A percentile compares a stretch with the other conserved stretches of the same genome.
Evolutionary conservation across 1,140 invertebrate species (phyloP).

Genomic region (Camponotus floridanus): DNA sequence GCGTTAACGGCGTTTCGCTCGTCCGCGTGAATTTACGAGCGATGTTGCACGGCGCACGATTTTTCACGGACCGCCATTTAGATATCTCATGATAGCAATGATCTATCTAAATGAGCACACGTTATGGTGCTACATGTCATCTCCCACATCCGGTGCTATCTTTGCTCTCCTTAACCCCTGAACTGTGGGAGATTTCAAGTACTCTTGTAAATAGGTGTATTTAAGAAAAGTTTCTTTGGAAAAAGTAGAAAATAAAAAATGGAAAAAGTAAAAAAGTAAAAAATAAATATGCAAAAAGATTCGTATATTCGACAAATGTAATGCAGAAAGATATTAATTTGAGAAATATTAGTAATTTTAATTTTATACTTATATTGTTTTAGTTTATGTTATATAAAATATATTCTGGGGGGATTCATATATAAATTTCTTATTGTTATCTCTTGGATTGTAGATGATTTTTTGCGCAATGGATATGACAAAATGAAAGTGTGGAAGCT

Average conservation of each 20-base stretch:
- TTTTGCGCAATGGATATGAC: too few relatives aligned
- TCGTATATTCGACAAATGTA: too few relatives aligned
- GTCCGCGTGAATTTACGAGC: slow-evolving; percentile 75
- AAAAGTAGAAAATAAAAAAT: not conserved
- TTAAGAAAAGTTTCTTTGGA: not conserved
- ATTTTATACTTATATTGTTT: too few relatives aligned
- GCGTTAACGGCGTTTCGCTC: slow-evolving; percentile 76
- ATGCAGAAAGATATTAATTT: not conserved
- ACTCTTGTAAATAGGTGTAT: not conserved
- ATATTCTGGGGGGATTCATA: too few relatives aligned
- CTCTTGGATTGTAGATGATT: too few relatives aligned
- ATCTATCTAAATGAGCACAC: slow-evolving; percentile 71
- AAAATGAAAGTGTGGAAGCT: too few relatives aligned
- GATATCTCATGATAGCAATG: slow-evolving; percentile 64
- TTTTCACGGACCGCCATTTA: slow-evolving; percentile 71
- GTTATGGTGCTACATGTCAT: slow-evolving; percentile 53
- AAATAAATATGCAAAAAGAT: not conserved
- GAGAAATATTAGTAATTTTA: too few relatives aligned
- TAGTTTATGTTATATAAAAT: too few relatives aligned
- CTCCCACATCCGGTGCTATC: slow-evolving; percentile 4
- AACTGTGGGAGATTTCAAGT: not conserved
- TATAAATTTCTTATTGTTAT: too few relatives aligned
- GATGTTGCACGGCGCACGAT: slow-evolving; percentile 68
- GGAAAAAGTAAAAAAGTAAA: slow-evolving; percentile 1
- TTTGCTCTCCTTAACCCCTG: not conserved